Base-by-base conservation (phyloP, 2,888 invertebrate genomes). In the Hirtodrosophila alboralis region DNA sequence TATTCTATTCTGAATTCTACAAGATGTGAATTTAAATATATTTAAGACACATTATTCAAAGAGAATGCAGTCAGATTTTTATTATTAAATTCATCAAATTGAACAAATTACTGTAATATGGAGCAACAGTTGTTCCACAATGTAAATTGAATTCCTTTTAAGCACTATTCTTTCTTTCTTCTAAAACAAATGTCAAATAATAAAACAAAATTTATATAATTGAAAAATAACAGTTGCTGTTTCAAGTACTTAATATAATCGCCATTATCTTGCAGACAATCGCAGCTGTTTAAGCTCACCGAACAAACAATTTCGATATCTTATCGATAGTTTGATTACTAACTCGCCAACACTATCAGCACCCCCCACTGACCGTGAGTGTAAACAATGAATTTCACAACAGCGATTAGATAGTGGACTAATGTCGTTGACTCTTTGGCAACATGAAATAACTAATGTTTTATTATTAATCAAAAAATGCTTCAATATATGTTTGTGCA, bases 361-460 rank as follows among this genome's bases (percentile, higher is more conserved):
- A 12, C 28, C 30, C 10, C 7, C 3, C 23, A 36, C 10, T 4
- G 10, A 10, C n/a, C 12, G 5, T 4, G 9, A 7, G 12, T 16
- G 7, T 36, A 14, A 27, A n/a, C 8, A 56, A n/a, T 28, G 9
- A 26, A 23, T 28, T 58, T 28, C 12, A 16, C 7, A 33, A 13
- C n/a, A 33, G n/a, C 23, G 72, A 70, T 70, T 16, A 64, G 65
- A 56, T 44, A 40, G 12, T 2, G 33, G 2, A 6, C 1, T 3
- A 16, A 18, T 40, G 40, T 37, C 44, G 18, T 66, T 63, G 53
- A 64, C 66, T 63, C 9, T 23, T 3, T 13, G 4, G 4, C 12
- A 13, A 10, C 13, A 26, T 13, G 6, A 44, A n/a, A 4, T 8
- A 4, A n/a, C 1, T 16, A 5, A 44, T n/a, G 9, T 5, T 38